Evolutionary conservation across 2,888 invertebrate species (phyloP), one percentile per base, ranked within the genome.

Genomic region (Cryptus armator): DNA sequence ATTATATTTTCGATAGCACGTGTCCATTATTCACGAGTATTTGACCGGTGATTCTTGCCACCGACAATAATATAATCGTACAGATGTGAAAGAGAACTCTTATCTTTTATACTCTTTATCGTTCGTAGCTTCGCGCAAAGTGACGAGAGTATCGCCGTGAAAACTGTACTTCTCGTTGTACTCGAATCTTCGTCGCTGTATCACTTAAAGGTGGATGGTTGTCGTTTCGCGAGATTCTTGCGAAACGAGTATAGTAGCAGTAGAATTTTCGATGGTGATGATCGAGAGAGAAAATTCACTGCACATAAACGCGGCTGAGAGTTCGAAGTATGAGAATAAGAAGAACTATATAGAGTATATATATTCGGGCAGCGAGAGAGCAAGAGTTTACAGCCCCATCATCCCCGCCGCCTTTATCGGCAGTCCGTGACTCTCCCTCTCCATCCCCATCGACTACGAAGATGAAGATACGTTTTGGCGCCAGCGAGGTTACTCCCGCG

Each of bases 401-500:
- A 88, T 88, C 87, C 87, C 85, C 85, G 87, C 88, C 82, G 90
- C 89, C 90, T 90, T 92, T 91, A 91, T 91, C 91, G 90, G 75
- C 86, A 82, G 85, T 88, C 87, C 51, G 68, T 44, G 56, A 53
- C 56, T 71, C 4, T 32, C 32, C 70, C 62, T 48, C n/a, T 29
- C 16, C 3, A 10, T n/a, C 6, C 56, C 37, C 51, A 7, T 9
- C 53, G 37, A 74, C 19, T 16, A 81, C 83, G 87, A 88, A 88
- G 88, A 90, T 89, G 89, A 89, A 90, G 90, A 91, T 64, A 79
- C 90, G 89, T 92, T 91, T 92, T 88, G 91, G 92, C 92, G 91
- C 91, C 92, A 89, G 62, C 71, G 80, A 76, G 48, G 44, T 79
- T 85, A 75, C 46, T 51, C 64, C 68, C 53, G n/a, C 78, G 29